phyloP scores from a whole-genome alignment of 2,797 vertebrate genomes.

The Rachycentron canadum region DNA sequence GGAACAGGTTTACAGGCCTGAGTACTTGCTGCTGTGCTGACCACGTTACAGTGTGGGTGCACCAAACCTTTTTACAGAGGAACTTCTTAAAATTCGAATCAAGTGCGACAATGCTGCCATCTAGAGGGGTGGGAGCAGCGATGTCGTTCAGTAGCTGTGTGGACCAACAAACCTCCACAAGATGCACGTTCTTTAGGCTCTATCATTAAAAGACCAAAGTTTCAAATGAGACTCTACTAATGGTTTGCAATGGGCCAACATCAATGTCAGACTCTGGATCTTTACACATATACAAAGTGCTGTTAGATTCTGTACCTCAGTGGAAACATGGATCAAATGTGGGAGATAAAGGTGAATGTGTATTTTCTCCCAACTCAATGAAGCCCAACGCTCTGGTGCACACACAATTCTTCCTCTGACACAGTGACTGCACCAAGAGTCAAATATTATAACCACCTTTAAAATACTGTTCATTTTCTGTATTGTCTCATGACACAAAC shows the following conservation, averaged over 20 bases:
- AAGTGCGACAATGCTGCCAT: slow-evolving; percentile 30
- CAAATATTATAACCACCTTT: not conserved
- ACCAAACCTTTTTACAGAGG: not conserved
- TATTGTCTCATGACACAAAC: too few relatives aligned
- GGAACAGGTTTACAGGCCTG: not conserved
- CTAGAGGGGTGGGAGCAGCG: slow-evolving; percentile 32
- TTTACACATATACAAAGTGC: not conserved
- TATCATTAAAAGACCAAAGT: not conserved
- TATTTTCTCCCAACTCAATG: too few relatives aligned
- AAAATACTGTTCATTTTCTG: too few relatives aligned
- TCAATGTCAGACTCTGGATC: not conserved
- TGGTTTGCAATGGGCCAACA: not conserved
- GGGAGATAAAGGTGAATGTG: not conserved
- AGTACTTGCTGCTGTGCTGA: not conserved
- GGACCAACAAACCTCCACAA: not conserved
- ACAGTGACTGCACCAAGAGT: not conserved
- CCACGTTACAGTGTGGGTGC: not conserved
- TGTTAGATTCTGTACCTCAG: not conserved
- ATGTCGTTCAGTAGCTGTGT: not conserved
- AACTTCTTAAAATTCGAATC: not conserved
- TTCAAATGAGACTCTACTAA: not conserved
- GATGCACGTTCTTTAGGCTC: not conserved
- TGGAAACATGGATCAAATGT: not conserved
- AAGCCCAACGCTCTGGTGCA: not conserved
- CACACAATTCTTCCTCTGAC: not conserved